These are phyloP conservation scores for Anguilla obscura DNA, from an alignment of 2,797 vertebrate genomes.

Conservation along the genomic window DNA sequence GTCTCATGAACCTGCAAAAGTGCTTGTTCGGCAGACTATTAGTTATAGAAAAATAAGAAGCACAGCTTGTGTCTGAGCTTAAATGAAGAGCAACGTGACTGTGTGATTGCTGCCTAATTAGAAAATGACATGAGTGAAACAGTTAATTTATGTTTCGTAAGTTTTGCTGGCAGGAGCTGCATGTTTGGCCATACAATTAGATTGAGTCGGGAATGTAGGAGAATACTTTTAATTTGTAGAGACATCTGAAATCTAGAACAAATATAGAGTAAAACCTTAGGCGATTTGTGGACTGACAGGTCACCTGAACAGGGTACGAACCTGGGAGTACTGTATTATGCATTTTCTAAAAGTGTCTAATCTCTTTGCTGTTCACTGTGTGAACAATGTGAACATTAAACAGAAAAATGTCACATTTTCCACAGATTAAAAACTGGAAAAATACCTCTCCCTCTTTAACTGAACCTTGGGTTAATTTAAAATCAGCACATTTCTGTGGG, in stretches of 20 bases:
- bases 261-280: neutral
- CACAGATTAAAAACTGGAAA: too few relatives aligned
- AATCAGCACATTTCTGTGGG: neutral
- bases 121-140: neutral
- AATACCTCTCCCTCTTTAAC: too few relatives aligned
- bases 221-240: neutral
- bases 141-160: neutral
- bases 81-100: neutral
- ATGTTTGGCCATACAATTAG: too few relatives aligned
- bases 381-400: too few relatives aligned
- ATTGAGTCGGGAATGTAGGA: neutral
- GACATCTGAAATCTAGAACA: neutral
- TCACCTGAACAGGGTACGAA: neutral
- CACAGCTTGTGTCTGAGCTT: neutral
- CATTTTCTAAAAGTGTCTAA: neutral
- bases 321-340: neutral
- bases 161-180: neutral
- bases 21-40: neutral
- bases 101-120: conserved; percentile 3
- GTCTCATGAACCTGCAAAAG: neutral
- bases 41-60: neutral
- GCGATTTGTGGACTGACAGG: neutral
- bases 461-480: neutral
- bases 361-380: too few relatives aligned
- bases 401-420: too few relatives aligned